Evolutionary conservation across 2,797 vertebrate genomes (phyloP), one percentile per base, ranked within the genome.

Genomic region (Carcharodon carcharias): DNA sequence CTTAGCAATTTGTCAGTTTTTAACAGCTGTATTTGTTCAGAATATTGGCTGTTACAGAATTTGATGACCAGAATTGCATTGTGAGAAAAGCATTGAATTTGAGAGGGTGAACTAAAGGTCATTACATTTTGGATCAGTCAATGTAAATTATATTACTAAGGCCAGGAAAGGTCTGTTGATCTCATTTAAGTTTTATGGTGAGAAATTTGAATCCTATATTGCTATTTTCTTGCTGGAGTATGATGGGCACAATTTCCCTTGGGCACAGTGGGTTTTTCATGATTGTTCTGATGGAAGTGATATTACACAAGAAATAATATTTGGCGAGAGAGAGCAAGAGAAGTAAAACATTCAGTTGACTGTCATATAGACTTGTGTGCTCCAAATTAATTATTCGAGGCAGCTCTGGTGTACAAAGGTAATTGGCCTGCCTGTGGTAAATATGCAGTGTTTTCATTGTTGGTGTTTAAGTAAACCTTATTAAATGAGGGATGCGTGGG

Each of bases 1-100:
- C 31, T 95, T 95, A n/a, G 67, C 94, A 95, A 95, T 95, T 95
- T 95, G 94, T 71, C 71, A 73, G 11, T 95, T 95, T 95, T 73
- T 56, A 93, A 93, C 61, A 93, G 89, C 91, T 93, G 61, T 93
- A 93, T 35, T 93, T 93, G 91, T 93, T 93, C 91, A 65, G 91
- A 93, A 93, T 93, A 93, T 93, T 93, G 91, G 91, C 63, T 93
- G 91, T 67, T 67, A 45, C 63, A 93, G 61, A 93, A 67, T 67
- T 93, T 93, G 91, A 91, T 91, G 88, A 91, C 58, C 56, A 91
- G 56, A 67, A 18, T 93, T 67, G n/a, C 91, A 93, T 93, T 93
- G 91, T 93, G 91, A 93, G 63, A 45, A 93, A 93, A 40, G 91
- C n/a, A 28, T 93, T 67, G 91, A 67, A 93, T 67, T 93, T n/a